Percentiles rank a stretch among this genome's conserved stretches.
Conservation (phyloP, 2,888 invertebrate genomes). For the Alitta virens region DNA sequence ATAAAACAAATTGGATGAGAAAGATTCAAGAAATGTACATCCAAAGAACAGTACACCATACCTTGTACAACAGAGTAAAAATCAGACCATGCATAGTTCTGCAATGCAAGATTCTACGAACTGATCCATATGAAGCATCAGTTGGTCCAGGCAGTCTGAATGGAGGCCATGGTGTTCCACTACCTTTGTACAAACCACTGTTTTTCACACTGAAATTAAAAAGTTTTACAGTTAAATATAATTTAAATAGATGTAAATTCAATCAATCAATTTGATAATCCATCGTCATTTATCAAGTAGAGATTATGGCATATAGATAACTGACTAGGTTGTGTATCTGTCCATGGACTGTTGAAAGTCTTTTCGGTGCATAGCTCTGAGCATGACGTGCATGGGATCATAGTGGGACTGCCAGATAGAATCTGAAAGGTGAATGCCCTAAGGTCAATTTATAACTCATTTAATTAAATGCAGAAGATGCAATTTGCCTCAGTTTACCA, state of each 20-base stretch:
- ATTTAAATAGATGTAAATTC: too few species aligned
- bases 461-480: neutral
- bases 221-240: neutral
- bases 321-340: constrained; percentile 84
- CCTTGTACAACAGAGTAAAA: constrained; percentile 59
- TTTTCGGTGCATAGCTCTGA: constrained; percentile 85
- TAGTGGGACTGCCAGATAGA: constrained; percentile 87
- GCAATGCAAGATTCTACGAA: constrained; percentile 50
- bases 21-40: neutral
- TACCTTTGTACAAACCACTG: constrained; percentile 60
- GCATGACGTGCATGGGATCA: constrained; percentile 88
- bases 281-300: too few species aligned
- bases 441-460: neutral
- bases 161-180: constrained; percentile 74
- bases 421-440: constrained; percentile 29
- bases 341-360: constrained; percentile 89
- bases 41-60: constrained; percentile 1
- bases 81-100: constrained; percentile 69
- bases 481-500: neutral
- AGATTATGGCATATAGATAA: too few species aligned
- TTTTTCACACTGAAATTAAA: constrained; percentile 62
- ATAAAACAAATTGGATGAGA: neutral
- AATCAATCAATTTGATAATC: too few species aligned
- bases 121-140: constrained; percentile 35
- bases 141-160: constrained; percentile 68